Evolutionary conservation across 2,888 invertebrate genomes (phyloP).

Genomic region (Idaea dimidiata): DNA sequence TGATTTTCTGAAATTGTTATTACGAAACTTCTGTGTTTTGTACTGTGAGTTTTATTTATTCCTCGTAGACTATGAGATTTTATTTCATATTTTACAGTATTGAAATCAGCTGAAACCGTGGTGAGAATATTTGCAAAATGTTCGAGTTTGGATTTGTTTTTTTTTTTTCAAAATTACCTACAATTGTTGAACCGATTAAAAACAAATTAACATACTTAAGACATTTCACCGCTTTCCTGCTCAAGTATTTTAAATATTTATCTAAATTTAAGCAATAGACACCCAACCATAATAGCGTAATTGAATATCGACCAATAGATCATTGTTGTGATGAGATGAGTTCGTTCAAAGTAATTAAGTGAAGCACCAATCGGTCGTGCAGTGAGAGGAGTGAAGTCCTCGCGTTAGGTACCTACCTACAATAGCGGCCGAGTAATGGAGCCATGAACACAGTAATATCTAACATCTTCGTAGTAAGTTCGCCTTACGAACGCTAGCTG

Average conservation of each 20-base stretch:
- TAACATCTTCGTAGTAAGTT: conserved; percentile 34
- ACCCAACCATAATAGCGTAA: background rate
- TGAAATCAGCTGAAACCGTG: no score
- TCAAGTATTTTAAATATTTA: no score
- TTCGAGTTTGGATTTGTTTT: no score
- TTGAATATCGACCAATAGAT: background rate
- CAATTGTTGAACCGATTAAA: no score
- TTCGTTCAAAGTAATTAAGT: background rate
- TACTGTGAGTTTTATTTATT: background rate
- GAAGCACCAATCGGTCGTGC: background rate
- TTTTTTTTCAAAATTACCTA: no score
- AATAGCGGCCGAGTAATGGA: conserved; percentile 34
- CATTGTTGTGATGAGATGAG: background rate
- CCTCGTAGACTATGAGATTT: no score
- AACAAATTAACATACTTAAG: no score
- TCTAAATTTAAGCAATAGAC: no score
- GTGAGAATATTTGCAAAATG: no score
- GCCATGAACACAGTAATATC: conserved; percentile 32
- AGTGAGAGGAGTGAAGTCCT: background rate
- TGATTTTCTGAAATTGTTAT: background rate
- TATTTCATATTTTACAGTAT: no score
- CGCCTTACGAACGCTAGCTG: conserved; percentile 36
- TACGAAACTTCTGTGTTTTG: background rate
- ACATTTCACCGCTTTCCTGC: no score
- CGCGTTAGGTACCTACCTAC: conserved; percentile 10